Evolutionary conservation across 2,113 vertebrate genomes (phyloP).

Genomic region (Festucalex cinctus): DNA sequence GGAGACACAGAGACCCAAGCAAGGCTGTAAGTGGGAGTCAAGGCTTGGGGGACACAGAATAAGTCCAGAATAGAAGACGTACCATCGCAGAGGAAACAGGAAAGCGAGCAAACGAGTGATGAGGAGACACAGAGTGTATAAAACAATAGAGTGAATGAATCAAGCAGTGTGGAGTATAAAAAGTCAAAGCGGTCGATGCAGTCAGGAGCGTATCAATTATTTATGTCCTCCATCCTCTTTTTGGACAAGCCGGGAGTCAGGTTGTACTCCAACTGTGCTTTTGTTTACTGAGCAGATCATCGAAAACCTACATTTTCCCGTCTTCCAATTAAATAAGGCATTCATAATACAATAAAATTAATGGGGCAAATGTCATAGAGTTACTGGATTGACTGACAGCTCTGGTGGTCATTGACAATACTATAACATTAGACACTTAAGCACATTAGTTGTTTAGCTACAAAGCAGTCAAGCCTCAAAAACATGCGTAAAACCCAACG

Average conservation of each 20-base stretch:
- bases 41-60: background rate
- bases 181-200: constrained; percentile 60
- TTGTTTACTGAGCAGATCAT: constrained; percentile 7
- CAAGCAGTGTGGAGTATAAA: constrained; percentile 53
- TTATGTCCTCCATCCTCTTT: constrained; percentile 60
- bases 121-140: constrained; percentile 33
- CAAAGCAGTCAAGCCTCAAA: background rate
- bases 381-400: background rate
- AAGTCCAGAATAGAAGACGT: background rate
- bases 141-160: constrained; percentile 63
- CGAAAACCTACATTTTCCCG: background rate
- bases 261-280: constrained; percentile 9
- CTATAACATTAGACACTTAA: background rate
- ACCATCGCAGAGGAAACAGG: background rate
- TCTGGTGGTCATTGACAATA: background rate
- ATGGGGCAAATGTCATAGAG: background rate
- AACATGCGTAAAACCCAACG: background rate
- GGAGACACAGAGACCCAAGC: background rate
- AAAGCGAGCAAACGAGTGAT: background rate
- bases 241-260: constrained; percentile 25
- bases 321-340: background rate
- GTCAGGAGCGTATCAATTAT: constrained; percentile 71
- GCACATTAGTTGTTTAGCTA: background rate
- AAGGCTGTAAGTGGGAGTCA: background rate
- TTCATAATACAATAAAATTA: background rate